phyloP scores from a whole-genome alignment of 2,113 vertebrate species.

The Caloenas nicobarica region DNA sequence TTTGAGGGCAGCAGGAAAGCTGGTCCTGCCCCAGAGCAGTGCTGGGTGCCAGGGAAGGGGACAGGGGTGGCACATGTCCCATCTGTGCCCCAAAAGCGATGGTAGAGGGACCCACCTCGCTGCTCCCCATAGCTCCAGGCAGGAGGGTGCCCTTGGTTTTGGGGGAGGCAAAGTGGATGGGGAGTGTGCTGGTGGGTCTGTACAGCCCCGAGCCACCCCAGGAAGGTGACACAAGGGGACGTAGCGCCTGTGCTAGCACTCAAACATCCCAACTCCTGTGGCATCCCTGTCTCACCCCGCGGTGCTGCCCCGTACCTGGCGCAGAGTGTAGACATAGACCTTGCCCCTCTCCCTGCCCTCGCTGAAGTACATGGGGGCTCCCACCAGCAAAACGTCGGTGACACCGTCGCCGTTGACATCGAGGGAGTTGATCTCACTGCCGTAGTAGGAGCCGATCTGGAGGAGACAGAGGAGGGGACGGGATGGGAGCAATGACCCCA shows the following conservation, averaged over 20 bases:
- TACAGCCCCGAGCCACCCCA: not conserved
- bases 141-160: rapidly evolving
- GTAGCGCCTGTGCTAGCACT: rapidly evolving
- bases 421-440: slow-evolving; percentile 90
- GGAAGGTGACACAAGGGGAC: not conserved
- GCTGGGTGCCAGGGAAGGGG: not conserved
- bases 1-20: not conserved
- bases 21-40: not conserved
- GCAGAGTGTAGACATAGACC: slow-evolving; percentile 87
- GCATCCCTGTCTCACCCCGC: rapidly evolving
- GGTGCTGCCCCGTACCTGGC: slow-evolving; percentile 59
- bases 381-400: slow-evolving; percentile 90
- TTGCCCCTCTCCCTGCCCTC: slow-evolving; percentile 89
- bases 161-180: no score
- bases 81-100: rapidly evolving
- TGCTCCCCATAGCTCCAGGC: rapidly evolving
- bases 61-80: not conserved
- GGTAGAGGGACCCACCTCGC: rapidly evolving
- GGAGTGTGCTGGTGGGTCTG: no score
- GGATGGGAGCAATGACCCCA: rapidly evolving
- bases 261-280: rapidly evolving
- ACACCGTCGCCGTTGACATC: slow-evolving; percentile 85
- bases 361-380: slow-evolving; percentile 95
- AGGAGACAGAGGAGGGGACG: not conserved
- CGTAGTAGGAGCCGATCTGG: slow-evolving; percentile 96